Evolutionary conservation across 2,888 invertebrate species (phyloP), one percentile per base, ranked within the genome.

Genomic region (Salpingus planirostris): DNA sequence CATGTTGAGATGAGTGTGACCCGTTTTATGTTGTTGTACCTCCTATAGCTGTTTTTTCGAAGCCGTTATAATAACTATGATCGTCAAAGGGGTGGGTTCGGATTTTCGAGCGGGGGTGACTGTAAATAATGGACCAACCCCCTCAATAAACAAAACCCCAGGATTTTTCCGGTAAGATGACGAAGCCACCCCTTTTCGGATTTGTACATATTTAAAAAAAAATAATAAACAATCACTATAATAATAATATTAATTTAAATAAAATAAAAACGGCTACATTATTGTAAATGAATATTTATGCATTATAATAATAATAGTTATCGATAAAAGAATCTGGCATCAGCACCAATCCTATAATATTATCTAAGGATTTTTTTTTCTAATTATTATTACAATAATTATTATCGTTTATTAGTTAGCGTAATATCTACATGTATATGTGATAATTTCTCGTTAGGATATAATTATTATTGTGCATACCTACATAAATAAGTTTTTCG

Each of bases 371-470:
- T n/a, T n/a, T n/a, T n/a, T n/a, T n/a, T n/a, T n/a, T n/a, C n/a
- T n/a, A n/a, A n/a, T 11, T 60, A 59, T 51, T 58, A 50, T 59
- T 51, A 55, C 52, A 57, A 57, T 53, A 49, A 48, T 52, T 47
- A 52, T 55, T 50, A 54, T 55, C 50, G 50, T 55, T 54, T 35
- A 31, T 24, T 31, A 24, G 25, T 14, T 29, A 29, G 26, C 24
- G 31, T 55, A 52, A 52, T 57, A 54, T 31, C 26, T 53, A 49
- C 42, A 47, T 53, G 52, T 60, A 56, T 65, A 67, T 67, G 67
- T 67, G 67, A 67, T 67, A 68, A 64, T 63, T 64, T 60, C 56
- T 60, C 64, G 61, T 61, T 66, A 66, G 66, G 59, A 60, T 56
- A 23, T n/a, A n/a, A n/a, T n/a, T n/a, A 60, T 57, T 54, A 58